Percentiles rank a stretch among this genome's conserved stretches.
Evolutionary conservation across 2,888 invertebrate genomes (phyloP).

Genomic region (Drosophila rellima): DNA sequence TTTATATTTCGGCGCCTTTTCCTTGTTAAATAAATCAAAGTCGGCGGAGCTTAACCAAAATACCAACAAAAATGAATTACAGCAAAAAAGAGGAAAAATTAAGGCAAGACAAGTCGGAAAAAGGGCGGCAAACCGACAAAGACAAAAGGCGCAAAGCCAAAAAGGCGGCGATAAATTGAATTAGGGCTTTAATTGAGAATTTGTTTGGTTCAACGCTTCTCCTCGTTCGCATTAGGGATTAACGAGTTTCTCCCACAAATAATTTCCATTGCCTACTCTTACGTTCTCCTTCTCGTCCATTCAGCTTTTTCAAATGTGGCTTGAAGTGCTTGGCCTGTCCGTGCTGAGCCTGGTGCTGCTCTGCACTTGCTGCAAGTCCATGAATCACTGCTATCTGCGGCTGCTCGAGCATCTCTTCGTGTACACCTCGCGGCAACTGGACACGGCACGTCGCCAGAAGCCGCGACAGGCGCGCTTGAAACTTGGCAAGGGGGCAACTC

Average conservation of each 20-base stretch:
- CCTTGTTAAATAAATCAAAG: constrained; percentile 77
- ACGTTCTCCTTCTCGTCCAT: background rate
- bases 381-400: constrained; percentile 30
- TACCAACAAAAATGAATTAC: constrained; percentile 12
- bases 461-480: background rate
- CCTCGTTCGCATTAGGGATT: constrained; percentile 5
- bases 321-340: background rate
- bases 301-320: constrained; percentile 14
- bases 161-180: constrained; percentile 69
- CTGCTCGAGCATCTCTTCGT: constrained; percentile 47
- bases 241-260: constrained; percentile 3
- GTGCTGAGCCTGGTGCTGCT: constrained; percentile 12
- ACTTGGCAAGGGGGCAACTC: too few species aligned
- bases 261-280: background rate
- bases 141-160: constrained; percentile 28
- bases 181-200: constrained; percentile 72
- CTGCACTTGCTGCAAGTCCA: constrained; percentile 11
- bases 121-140: constrained; percentile 4
- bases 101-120: background rate
- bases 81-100: constrained; percentile 3
- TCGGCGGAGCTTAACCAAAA: constrained; percentile 49
- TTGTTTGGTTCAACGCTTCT: constrained; percentile 25
- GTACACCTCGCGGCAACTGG: constrained; percentile 40
- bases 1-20: constrained; percentile 62
- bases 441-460: background rate